Evolutionary conservation across 2,797 vertebrate genomes (phyloP).

Genomic region (Pteronotus mesoamericanus): DNA sequence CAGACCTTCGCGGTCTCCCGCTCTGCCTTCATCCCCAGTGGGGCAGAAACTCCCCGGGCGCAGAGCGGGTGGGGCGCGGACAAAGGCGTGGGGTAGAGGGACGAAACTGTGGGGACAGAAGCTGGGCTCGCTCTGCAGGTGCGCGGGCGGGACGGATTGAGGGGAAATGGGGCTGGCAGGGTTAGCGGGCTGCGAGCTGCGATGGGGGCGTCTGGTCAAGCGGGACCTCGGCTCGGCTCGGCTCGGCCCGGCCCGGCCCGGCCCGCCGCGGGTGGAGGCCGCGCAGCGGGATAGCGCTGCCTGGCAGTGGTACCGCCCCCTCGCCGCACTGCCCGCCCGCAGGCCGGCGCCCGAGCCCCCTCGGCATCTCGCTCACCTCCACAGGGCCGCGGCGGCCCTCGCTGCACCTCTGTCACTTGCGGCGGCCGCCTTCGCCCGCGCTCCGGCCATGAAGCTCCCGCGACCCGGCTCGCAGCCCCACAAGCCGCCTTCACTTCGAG

Average conservation of each 20-base stretch:
- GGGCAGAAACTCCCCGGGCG: background rate
- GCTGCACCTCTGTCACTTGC: constrained; percentile 7
- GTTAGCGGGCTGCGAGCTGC: background rate
- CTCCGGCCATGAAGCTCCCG: background rate
- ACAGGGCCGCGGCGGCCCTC: background rate
- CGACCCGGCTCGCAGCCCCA: background rate
- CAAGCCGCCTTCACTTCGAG: accelerated
- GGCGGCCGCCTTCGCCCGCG: background rate
- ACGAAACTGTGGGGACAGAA: background rate
- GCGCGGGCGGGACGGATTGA: background rate
- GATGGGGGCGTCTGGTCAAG: background rate
- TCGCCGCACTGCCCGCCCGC: background rate
- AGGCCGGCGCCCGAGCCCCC: background rate
- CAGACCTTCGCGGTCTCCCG: background rate
- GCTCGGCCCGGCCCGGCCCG: background rate
- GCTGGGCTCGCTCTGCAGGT: background rate
- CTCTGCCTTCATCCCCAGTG: background rate
- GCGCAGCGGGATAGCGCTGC: background rate
- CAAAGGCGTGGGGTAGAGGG: constrained; percentile 29
- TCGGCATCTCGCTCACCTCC: constrained; percentile 45
- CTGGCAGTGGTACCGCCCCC: background rate
- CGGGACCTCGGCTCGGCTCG: background rate
- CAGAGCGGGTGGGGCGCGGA: background rate
- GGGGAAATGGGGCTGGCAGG: too few relatives aligned
- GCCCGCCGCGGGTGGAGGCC: background rate